Percentiles rank a stretch among this genome's conserved stretches.
Evolutionary conservation across 2,888 invertebrate species (phyloP).

Genomic region (Drosophila macrothrix): DNA sequence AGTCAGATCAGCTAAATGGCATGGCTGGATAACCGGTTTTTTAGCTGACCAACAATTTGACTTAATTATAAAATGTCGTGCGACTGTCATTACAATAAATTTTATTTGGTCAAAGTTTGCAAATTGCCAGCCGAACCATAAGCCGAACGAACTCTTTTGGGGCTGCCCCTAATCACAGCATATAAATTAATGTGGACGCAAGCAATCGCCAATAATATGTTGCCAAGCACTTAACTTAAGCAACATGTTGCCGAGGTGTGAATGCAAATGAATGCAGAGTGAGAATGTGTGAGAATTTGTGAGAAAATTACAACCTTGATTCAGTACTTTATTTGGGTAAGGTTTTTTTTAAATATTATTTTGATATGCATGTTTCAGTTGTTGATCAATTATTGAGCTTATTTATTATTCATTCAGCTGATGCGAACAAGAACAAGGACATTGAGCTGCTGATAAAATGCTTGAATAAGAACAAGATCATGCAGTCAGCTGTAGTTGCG

Average conservation of each 20-base stretch:
- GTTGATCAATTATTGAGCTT: too few relatives aligned
- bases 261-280: constrained; percentile 39
- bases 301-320: constrained; percentile 9
- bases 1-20: constrained; percentile 59
- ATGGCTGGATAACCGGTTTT: constrained; percentile 54
- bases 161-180: constrained; percentile 56
- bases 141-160: constrained; percentile 33
- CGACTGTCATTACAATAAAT: constrained; percentile 71
- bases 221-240: constrained; percentile 50
- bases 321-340: not conserved
- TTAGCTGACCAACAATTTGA: constrained; percentile 52
- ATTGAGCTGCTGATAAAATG: not conserved
- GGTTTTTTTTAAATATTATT: not conserved
- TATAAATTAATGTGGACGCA: constrained; percentile 61
- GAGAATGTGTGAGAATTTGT: constrained; percentile 12
- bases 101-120: constrained; percentile 57
- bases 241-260: constrained; percentile 60
- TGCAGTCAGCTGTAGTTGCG: not conserved
- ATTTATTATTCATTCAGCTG: not conserved
- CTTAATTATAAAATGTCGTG: constrained; percentile 79
- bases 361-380: not conserved
- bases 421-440: not conserved
- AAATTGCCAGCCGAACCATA: constrained; percentile 35
- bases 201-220: constrained; percentile 53
- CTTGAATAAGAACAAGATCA: not conserved